A percentile compares a stretch with the other conserved stretches of the same genome.
Evolutionary conservation across 2,797 vertebrate species (phyloP).

Genomic region (Champsocephalus esox): DNA sequence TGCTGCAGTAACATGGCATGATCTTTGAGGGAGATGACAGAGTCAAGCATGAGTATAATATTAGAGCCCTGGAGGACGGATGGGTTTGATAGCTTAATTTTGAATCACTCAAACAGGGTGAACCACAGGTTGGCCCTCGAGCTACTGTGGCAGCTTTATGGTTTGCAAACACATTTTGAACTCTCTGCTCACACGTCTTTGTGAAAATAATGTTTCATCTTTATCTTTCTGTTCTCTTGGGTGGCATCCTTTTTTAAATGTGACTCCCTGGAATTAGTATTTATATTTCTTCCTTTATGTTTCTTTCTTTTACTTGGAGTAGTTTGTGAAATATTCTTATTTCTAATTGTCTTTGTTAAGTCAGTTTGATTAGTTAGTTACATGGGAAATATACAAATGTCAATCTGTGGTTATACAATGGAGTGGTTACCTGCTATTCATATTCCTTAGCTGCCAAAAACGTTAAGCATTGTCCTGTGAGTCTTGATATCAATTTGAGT

Average conservation of each 20-base stretch:
- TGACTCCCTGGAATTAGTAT: conserved; percentile 5
- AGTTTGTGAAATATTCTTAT: neutral
- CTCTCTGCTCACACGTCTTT: conserved; percentile 26
- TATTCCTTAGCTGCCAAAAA: neutral
- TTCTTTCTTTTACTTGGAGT: neutral
- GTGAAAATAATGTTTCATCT: conserved; percentile 3
- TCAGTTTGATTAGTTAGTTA: neutral
- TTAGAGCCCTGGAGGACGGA: conserved; percentile 68
- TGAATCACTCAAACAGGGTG: conserved; percentile 44
- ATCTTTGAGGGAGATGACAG: conserved; percentile 67
- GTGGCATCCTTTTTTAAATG: conserved; percentile 20
- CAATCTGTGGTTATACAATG: neutral
- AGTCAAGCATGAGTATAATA: conserved; percentile 58
- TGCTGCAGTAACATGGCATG: conserved; percentile 54
- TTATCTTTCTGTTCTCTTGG: conserved; percentile 21
- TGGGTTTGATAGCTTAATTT: conserved; percentile 77
- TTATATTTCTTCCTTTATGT: neutral
- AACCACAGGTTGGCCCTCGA: conserved; percentile 61
- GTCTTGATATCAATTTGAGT: neutral
- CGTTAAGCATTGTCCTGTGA: neutral
- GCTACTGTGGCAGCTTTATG: conserved; percentile 56
- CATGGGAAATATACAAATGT: neutral
- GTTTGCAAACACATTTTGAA: conserved; percentile 41
- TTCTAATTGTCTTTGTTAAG: neutral
- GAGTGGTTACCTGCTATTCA: neutral